These are phyloP conservation scores for Lasiommata megera DNA, from an alignment of 2,888 invertebrate species.

Conservation along the genomic window DNA sequence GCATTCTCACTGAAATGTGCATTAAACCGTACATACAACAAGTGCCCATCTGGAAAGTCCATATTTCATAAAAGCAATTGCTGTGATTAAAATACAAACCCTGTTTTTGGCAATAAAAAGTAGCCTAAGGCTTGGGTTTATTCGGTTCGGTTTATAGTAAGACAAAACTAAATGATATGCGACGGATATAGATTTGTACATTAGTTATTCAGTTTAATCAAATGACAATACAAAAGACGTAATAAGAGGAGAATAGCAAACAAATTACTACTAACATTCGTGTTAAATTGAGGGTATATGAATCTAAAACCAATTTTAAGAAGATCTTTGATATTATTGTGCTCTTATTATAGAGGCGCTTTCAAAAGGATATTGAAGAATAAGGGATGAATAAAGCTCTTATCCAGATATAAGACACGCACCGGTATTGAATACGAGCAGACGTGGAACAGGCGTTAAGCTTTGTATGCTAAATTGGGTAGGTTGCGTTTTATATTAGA, in stretches of 20 bases:
- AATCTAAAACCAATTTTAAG: conserved; percentile 2
- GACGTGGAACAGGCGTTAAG: background rate
- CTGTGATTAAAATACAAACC: too few species aligned
- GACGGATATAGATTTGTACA: too few species aligned
- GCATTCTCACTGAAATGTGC: too few species aligned
- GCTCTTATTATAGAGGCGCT: background rate
- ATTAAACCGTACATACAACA: too few species aligned
- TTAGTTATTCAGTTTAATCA: too few species aligned
- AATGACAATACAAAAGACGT: background rate
- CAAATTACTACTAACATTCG: background rate
- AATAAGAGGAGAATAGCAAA: background rate
- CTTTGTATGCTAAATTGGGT: background rate
- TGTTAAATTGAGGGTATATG: background rate
- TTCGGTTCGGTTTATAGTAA: too few species aligned
- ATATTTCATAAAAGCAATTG: too few species aligned
- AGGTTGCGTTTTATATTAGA: background rate
- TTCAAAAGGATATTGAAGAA: conserved; percentile 5
- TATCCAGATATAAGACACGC: conserved; percentile 3
- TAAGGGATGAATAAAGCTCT: conserved; percentile 3
- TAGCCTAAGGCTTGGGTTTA: too few species aligned
- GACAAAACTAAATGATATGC: too few species aligned
- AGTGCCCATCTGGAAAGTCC: too few species aligned
- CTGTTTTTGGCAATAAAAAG: too few species aligned
- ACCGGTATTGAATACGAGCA: background rate
- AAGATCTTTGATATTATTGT: background rate